phyloP scores from a whole-genome alignment of 2,797 vertebrate genomes.

The Trichosurus vulpecula region DNA sequence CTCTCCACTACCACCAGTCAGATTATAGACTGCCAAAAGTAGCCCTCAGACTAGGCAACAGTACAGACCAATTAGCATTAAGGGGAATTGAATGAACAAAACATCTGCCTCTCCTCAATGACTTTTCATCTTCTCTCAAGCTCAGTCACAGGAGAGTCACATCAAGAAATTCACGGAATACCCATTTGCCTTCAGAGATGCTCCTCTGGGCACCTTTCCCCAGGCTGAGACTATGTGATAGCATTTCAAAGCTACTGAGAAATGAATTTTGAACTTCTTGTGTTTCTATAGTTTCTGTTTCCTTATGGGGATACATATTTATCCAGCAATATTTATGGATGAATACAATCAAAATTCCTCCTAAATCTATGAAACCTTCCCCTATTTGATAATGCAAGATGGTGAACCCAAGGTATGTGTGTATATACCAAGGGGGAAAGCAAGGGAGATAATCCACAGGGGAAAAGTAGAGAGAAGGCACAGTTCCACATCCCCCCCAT shows the following conservation, averaged over 20 bases:
- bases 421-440: neutral
- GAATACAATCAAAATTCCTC: neutral
- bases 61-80: neutral
- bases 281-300: neutral
- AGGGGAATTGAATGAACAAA: neutral
- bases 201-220: neutral
- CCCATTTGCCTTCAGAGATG: neutral
- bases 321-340: neutral
- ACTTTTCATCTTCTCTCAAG: neutral
- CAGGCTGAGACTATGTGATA: neutral
- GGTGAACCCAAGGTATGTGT: neutral
- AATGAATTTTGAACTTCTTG: constrained; percentile 12
- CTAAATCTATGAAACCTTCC: neutral
- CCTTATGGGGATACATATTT: neutral
- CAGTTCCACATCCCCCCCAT: no score
- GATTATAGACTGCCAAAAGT: neutral
- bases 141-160: neutral
- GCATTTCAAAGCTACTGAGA: constrained; percentile 45
- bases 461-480: neutral
- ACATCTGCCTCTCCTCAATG: neutral
- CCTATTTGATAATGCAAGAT: neutral
- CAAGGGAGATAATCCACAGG: neutral
- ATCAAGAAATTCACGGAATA: neutral
- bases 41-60: neutral
- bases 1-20: neutral